Evolutionary conservation across 2,888 invertebrate genomes (phyloP).

Genomic region (Blastobasis adustella): DNA sequence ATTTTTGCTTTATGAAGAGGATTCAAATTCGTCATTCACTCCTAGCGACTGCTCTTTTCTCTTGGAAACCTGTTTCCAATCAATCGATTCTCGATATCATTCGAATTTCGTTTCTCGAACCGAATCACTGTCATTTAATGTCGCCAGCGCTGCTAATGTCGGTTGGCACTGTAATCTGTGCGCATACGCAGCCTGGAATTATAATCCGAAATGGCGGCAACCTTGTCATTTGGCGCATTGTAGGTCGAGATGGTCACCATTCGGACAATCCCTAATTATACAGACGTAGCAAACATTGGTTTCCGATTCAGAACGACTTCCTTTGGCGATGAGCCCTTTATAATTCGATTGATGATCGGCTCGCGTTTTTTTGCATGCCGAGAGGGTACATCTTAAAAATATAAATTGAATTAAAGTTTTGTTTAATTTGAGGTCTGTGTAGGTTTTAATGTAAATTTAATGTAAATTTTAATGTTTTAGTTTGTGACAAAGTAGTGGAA

Average conservation of each 20-base stretch:
- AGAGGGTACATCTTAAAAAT: too few species aligned
- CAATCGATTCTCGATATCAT: slow-evolving; percentile 24
- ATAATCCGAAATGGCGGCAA: slow-evolving; percentile 47
- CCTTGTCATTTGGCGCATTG: slow-evolving; percentile 60
- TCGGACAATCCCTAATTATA: slow-evolving; percentile 47
- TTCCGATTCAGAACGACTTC: slow-evolving; percentile 37
- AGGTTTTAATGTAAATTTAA: too few species aligned
- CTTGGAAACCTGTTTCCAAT: not conserved
- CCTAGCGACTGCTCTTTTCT: too few species aligned
- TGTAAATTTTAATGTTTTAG: too few species aligned
- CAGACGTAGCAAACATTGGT: slow-evolving; percentile 30
- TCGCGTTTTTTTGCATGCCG: too few species aligned
- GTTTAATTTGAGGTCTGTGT: too few species aligned
- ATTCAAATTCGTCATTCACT: too few species aligned
- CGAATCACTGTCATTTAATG: slow-evolving; percentile 45
- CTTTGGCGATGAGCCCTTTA: slow-evolving; percentile 22
- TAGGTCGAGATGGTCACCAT: slow-evolving; percentile 37
- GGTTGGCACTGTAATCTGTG: slow-evolving; percentile 59
- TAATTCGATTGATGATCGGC: slow-evolving; percentile 5
- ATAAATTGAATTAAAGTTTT: too few species aligned
- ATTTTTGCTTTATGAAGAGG: not conserved
- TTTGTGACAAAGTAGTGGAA: too few species aligned
- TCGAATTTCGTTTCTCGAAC: slow-evolving; percentile 27
- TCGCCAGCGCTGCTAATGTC: slow-evolving; percentile 47
- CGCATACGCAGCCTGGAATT: slow-evolving; percentile 53